Base-by-base conservation (phyloP, 2,797 vertebrate species). In the Tenualosa ilisha region DNA sequence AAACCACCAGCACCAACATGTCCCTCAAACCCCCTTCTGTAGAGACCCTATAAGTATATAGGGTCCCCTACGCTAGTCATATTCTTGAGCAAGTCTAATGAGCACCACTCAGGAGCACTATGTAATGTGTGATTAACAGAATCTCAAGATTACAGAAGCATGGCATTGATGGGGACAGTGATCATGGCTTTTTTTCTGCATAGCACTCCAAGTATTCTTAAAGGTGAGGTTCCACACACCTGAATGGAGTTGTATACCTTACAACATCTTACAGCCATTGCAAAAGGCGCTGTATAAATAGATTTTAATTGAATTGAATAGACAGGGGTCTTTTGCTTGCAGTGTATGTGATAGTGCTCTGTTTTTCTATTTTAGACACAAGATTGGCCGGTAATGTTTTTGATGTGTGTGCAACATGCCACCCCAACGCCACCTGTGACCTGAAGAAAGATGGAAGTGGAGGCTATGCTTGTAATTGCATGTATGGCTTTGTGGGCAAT, bases 401-500 rank as follows among this genome's bases (percentile, higher is more conserved):
- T 17, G 95, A 97, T 82, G 93, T 98, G 56, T 99, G 98, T 88
- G 90, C 93, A 24, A 93, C 94, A 50, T 99, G 98, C 90, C 98
- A 99, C 5, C 0, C 85, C 43, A 94, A 97, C 5, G 98, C 98
- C 87, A 97, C 93, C 0, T 99, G 98, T 90, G 95, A 95, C 0
- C 89, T 96, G 83, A 96, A 92, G 86, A 0, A 11, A 0, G 95
- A 96, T 3, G 93, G 94, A 26, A 95, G 95, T 24, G 97, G 93
- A 89, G 94, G 95, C 68, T 96, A 96, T 86, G 91, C 96, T 82
- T 99, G 98, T 81, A 96, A 96, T 90, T 99, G 98, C 93, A 97
- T 96, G 89, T 98, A 97, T 0, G 98, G 98, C 84, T 98, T 98
- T 90, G 93, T 97, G 81, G 98, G 98, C 87, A 98, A 99, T 5